Conservation (phyloP, 1,140 invertebrate species). For the Drosophila yakuba region DNA sequence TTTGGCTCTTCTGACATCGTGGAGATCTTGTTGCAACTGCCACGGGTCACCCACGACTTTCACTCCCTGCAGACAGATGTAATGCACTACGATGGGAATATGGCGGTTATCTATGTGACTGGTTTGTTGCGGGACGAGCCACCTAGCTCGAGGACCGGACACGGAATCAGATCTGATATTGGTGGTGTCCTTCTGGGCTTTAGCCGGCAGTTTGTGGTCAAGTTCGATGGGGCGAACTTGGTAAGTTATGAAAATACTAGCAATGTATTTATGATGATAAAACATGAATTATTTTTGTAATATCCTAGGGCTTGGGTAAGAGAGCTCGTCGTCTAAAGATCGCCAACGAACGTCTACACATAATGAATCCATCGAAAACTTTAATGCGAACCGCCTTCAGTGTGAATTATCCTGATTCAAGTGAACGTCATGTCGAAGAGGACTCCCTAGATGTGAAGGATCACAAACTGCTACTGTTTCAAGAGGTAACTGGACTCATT, state of each 20-base stretch:
- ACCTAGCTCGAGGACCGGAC: not conserved
- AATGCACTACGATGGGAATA: slow-evolving; percentile 48
- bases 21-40: slow-evolving; percentile 59
- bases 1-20: slow-evolving; percentile 60
- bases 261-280: no score
- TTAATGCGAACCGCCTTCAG: slow-evolving; percentile 61
- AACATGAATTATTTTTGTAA: not conserved
- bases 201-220: slow-evolving; percentile 59
- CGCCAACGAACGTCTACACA: slow-evolving; percentile 63
- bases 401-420: slow-evolving; percentile 12
- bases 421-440: slow-evolving; percentile 14
- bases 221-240: slow-evolving; percentile 26
- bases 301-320: slow-evolving; percentile 48
- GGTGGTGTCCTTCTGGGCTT: slow-evolving; percentile 47
- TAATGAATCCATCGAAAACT: slow-evolving; percentile 53
- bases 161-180: not conserved
- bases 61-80: slow-evolving; percentile 70
- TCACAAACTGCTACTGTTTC: slow-evolving; percentile 66
- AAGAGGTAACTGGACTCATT: slow-evolving; percentile 65
- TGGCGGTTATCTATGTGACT: slow-evolving; percentile 40
- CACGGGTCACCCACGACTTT: slow-evolving; percentile 59
- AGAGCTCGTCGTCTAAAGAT: slow-evolving; percentile 47
- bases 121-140: slow-evolving; percentile 55
- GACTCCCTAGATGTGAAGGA: slow-evolving; percentile 52
- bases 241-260: slow-evolving; percentile 20